Percentiles rank a stretch among this genome's conserved stretches.
These are phyloP conservation scores for Stratiolaelaps scimitus DNA, from an alignment of 1,140 invertebrate genomes.

Conservation along the genomic window DNA sequence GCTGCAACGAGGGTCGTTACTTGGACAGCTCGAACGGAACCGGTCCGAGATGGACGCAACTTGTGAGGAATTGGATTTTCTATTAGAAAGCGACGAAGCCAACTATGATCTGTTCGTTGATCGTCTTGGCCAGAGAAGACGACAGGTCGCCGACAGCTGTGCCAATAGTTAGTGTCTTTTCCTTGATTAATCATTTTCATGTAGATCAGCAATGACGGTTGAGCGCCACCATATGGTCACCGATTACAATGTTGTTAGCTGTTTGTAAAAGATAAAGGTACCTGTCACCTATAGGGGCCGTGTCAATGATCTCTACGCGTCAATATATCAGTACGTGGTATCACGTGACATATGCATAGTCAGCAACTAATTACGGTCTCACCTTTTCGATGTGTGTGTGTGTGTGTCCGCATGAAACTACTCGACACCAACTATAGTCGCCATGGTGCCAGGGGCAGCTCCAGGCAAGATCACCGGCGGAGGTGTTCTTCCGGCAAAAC, in stretches of 20 bases:
- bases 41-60: constrained; percentile 65
- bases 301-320: too few relatives aligned
- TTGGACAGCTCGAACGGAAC: constrained; percentile 78
- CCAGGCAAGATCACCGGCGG: constrained; percentile 26
- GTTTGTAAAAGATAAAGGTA: too few relatives aligned
- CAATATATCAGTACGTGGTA: too few relatives aligned
- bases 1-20: constrained; percentile 55
- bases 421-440: constrained; percentile 29
- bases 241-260: not conserved
- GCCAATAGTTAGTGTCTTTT: constrained; percentile 30
- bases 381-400: too few relatives aligned
- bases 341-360: too few relatives aligned
- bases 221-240: not conserved
- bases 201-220: not conserved
- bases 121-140: constrained; percentile 53
- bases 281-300: too few relatives aligned
- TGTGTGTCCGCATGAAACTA: constrained; percentile 32
- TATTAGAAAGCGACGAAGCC: constrained; percentile 71
- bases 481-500: constrained; percentile 2
- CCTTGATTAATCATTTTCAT: not conserved
- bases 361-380: too few relatives aligned
- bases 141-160: constrained; percentile 53
- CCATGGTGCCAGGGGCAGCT: constrained; percentile 30
- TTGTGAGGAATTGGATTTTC: constrained; percentile 65
- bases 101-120: constrained; percentile 64